These are phyloP conservation scores for Bolinopsis microptera DNA, from an alignment of 37 sponge, comb jelly and placozoan species.

Conservation along the genomic window DNA sequence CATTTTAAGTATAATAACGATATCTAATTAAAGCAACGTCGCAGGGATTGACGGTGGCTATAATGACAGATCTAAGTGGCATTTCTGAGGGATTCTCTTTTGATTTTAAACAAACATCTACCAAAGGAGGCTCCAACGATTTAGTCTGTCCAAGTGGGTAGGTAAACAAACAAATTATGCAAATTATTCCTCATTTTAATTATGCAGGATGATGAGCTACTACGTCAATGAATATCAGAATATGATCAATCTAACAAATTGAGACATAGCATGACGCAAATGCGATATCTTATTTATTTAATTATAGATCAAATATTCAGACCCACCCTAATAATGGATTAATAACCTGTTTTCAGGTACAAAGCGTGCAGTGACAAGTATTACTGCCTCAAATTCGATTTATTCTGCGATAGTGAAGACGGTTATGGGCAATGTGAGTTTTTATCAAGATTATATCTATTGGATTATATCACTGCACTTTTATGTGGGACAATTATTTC, in stretches of 20 bases:
- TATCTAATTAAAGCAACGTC: too few species aligned
- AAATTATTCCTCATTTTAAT: too few species aligned
- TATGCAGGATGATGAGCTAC: too few species aligned
- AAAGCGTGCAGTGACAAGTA: constrained; percentile 27
- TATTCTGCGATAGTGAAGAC: neutral
- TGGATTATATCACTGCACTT: too few species aligned
- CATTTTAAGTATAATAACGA: too few species aligned
- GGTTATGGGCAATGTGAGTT: neutral
- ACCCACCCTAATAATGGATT: too few species aligned
- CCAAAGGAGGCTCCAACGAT: neutral
- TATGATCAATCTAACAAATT: too few species aligned
- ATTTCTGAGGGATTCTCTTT: neutral
- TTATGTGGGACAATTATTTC: neutral
- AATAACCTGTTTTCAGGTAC: neutral
- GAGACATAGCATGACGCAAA: too few species aligned
- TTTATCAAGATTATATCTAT: neutral
- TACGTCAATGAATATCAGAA: too few species aligned
- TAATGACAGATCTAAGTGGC: neutral
- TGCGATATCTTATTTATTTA: too few species aligned
- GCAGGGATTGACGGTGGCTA: constrained; percentile 1
- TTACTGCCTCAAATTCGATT: neutral
- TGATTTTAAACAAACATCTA: neutral
- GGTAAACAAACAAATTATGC: too few species aligned
- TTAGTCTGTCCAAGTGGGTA: neutral
- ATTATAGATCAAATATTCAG: too few species aligned